phyloP scores from a whole-genome alignment of 2,888 invertebrate genomes.

The Willowsia nigromaculata region DNA sequence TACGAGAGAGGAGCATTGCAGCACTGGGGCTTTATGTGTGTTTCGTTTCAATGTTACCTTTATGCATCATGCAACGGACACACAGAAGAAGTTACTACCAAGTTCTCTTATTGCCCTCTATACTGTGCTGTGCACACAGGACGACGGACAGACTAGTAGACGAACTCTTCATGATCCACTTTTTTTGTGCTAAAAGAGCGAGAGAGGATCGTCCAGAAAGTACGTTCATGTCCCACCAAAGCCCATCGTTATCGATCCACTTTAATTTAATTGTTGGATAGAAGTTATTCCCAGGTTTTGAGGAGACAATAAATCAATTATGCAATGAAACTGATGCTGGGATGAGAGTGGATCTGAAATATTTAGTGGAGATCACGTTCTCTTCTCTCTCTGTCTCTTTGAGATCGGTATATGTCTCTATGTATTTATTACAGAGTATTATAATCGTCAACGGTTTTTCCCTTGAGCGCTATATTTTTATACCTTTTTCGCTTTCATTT shows the following conservation, averaged over 20 bases:
- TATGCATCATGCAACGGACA: neutral
- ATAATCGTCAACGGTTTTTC: slow-evolving; percentile 7
- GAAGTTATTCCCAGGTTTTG: neutral
- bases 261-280: slow-evolving; percentile 8
- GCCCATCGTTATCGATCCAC: neutral
- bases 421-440: neutral
- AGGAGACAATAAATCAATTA: neutral
- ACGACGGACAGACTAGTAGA: neutral
- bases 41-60: neutral
- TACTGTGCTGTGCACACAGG: too few relatives aligned
- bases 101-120: too few relatives aligned
- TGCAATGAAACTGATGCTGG: neutral
- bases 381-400: neutral
- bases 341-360: neutral
- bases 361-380: neutral
- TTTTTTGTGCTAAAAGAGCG: neutral
- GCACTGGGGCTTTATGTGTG: too few relatives aligned
- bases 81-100: too few relatives aligned
- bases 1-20: too few relatives aligned
- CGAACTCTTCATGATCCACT: neutral
- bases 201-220: neutral
- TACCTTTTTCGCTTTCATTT: neutral
- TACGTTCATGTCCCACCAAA: slow-evolving; percentile 21
- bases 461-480: neutral
- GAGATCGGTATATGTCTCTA: neutral